Conservation (phyloP, 2,113 vertebrate genomes). For the Neogale vison region DNA sequence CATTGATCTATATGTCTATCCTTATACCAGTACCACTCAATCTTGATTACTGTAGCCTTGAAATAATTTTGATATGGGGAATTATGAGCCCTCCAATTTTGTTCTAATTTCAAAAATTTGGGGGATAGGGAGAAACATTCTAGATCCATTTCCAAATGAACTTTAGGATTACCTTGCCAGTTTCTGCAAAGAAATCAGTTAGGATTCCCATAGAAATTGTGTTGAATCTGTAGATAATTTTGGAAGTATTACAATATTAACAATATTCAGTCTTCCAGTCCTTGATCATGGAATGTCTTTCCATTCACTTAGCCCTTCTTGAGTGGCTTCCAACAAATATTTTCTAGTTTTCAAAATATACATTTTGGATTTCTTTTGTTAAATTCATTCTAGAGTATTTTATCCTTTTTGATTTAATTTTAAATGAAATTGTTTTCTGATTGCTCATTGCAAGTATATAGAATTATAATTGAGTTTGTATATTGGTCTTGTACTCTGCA, state of each 20-base stretch:
- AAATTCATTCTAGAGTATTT: neutral
- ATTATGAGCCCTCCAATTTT: neutral
- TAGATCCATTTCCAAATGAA: constrained; percentile 54
- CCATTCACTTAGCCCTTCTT: neutral
- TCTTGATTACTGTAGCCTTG: neutral
- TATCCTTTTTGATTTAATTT: neutral
- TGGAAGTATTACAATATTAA: neutral
- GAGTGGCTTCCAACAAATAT: neutral
- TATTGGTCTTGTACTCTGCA: neutral
- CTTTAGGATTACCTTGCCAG: neutral
- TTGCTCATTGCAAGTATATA: neutral
- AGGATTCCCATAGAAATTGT: neutral
- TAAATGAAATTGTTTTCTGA: neutral
- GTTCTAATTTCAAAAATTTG: neutral
- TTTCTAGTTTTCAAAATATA: neutral
- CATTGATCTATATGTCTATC: neutral
- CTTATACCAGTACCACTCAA: neutral
- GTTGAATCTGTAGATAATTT: neutral
- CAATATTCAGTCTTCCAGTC: neutral
- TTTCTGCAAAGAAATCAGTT: neutral
- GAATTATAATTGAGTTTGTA: neutral
- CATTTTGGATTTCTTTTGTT: neutral
- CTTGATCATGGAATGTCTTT: neutral
- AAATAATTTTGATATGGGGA: neutral
- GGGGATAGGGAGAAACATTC: neutral